Base-by-base conservation (phyloP, 1,140 invertebrate species). In the Drosophila asahinai region DNA sequence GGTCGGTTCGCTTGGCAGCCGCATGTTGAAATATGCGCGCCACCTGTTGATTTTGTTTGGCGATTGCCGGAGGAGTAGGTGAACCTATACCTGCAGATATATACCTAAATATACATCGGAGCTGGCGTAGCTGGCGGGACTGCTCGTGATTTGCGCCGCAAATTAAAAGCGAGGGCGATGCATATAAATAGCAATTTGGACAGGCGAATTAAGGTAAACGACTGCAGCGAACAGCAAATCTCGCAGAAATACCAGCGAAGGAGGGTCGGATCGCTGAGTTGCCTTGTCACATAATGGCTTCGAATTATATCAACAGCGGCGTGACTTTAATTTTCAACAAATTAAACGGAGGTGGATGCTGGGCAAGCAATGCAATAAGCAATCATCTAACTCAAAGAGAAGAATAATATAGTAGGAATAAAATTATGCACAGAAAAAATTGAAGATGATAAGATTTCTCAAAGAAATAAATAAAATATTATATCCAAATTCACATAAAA, bases 151-250 rank as follows among this genome's bases (percentile, higher is more conserved):
- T 87, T 87, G 84, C 84, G 73, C 84, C 66, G 77, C 81, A 87
- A 87, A 87, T 87, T 87, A 87, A 87, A 87, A 87, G 86, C 86
- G 84, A 87, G 84, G 84, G 84, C 84, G 84, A 74, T 87, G 81
- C 86, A 87, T 84, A 87, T 87, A 87, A 87, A 87, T 87, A 87
- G 84, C 84, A 87, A 87, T 87, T 87, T 87, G 81, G 84, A 84
- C 83, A 83, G 83, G 76, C 81, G 84, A 89, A 87, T 87, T 87
- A 87, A 87, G 77, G 66, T 86, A 87, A 87, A 87, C 83, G 84
- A 89, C 81, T 89, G 51, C 71, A 51, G 66, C 45, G 54, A 67
- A 54, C 63, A 61, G 71, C 71, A 81, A 48, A 80, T 61, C 67
- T 73, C 9, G 52, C 25, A 60, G 54, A 57, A 49, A 62, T 52